Evolutionary conservation across 2,797 vertebrate genomes (phyloP).

Genomic region (Rhadinocentrus ornatus): DNA sequence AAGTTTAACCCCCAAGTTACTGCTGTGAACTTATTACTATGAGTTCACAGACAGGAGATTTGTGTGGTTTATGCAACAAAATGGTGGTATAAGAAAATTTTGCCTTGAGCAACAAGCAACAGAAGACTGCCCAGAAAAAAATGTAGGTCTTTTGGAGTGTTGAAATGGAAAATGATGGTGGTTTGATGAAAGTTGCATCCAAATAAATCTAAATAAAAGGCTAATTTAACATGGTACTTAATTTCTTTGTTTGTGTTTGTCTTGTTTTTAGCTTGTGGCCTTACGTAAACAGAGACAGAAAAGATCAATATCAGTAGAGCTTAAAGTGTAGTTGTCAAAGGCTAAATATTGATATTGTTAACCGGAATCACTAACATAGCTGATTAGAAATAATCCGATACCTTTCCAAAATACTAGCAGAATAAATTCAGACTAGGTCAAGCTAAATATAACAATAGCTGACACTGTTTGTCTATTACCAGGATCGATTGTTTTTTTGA

Average conservation of each 20-base stretch:
- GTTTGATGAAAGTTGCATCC: neutral
- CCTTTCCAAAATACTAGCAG: neutral
- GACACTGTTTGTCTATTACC: constrained; percentile 27
- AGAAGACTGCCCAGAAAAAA: neutral
- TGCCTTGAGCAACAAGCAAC: neutral
- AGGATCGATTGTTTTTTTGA: constrained; percentile 64
- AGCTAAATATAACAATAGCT: neutral
- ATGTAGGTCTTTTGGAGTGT: no score
- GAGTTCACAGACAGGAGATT: constrained; percentile 1
- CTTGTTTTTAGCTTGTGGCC: neutral
- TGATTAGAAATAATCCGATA: neutral
- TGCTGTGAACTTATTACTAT: neutral
- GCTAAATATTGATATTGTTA: neutral
- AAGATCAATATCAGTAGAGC: no score
- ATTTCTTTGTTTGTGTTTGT: no score
- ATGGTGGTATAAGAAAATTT: neutral
- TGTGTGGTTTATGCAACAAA: neutral
- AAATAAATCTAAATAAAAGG: neutral
- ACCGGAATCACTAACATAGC: neutral
- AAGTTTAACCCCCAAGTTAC: neutral
- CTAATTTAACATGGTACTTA: no score
- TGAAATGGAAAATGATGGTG: neutral
- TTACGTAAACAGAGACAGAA: neutral
- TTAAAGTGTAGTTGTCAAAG: neutral
- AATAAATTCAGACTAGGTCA: constrained; percentile 13